Conservation (phyloP, 2,888 invertebrate species). For the Bellardia pandia region DNA sequence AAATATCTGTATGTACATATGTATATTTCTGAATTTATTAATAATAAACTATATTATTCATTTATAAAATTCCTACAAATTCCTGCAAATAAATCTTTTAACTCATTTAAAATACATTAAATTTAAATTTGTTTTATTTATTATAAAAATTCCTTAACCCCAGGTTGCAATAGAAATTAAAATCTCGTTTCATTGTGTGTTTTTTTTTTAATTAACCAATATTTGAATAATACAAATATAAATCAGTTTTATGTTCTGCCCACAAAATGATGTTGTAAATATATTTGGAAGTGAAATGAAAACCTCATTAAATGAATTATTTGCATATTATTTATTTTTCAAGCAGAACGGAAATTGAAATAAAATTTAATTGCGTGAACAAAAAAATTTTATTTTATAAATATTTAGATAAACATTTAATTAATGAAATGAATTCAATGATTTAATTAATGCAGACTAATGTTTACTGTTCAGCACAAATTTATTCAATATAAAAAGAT, state of each 20-base stretch:
- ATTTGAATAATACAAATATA: background rate
- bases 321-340: background rate
- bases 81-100: background rate
- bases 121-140: background rate
- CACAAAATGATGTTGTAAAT: background rate
- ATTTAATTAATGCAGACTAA: background rate
- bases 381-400: background rate
- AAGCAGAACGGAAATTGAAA: background rate
- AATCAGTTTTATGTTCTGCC: constrained; percentile 9
- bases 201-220: constrained; percentile 19
- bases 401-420: background rate
- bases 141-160: background rate
- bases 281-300: background rate
- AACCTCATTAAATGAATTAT: background rate
- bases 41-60: no score
- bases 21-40: no score
- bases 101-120: constrained; percentile 3
- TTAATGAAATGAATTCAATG: background rate
- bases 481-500: no score
- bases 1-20: no score
- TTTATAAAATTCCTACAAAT: no score
- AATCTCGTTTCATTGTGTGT: background rate
- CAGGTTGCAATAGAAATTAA: background rate
- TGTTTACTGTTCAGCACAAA: no score
- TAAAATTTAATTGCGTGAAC: background rate